Evolutionary conservation across 2,113 vertebrate genomes (phyloP).

Genomic region (Zosterops japonicus): DNA sequence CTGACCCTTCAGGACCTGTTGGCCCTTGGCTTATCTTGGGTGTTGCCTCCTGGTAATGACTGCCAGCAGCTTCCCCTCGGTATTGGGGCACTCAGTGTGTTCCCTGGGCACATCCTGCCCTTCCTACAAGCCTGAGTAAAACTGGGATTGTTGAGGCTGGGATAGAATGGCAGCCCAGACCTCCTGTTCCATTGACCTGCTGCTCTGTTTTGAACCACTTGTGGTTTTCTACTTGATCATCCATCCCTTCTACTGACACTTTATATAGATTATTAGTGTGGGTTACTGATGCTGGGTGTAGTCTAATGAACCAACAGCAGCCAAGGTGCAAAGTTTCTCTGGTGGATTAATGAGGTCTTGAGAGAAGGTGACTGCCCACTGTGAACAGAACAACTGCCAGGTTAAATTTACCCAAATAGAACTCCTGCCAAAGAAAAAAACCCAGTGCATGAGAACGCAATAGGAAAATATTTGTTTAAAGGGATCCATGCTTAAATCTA

Average conservation of each 20-base stretch:
- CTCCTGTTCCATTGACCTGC: neutral
- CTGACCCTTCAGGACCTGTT: neutral
- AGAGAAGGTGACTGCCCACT: neutral
- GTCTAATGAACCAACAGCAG: slow-evolving; percentile 37
- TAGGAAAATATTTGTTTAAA: neutral
- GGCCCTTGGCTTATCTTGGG: neutral
- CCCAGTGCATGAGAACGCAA: neutral
- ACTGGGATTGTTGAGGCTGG: neutral
- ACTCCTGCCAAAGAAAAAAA: neutral
- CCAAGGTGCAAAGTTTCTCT: neutral
- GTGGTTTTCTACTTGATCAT: neutral
- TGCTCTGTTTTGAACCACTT: neutral
- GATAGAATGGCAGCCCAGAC: neutral
- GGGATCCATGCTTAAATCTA: neutral
- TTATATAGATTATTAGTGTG: neutral
- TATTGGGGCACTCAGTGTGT: neutral
- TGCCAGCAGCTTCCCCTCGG: neutral
- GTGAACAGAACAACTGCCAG: neutral
- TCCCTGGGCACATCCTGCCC: fast-evolving
- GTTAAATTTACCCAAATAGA: neutral
- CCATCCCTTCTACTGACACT: neutral
- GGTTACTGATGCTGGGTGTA: neutral
- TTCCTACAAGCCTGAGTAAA: neutral
- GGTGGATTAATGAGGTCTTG: slow-evolving; percentile 42
- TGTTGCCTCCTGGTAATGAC: neutral